Evolutionary conservation across 2,888 invertebrate species (phyloP).

Genomic region (Cantharis lateralis): DNA sequence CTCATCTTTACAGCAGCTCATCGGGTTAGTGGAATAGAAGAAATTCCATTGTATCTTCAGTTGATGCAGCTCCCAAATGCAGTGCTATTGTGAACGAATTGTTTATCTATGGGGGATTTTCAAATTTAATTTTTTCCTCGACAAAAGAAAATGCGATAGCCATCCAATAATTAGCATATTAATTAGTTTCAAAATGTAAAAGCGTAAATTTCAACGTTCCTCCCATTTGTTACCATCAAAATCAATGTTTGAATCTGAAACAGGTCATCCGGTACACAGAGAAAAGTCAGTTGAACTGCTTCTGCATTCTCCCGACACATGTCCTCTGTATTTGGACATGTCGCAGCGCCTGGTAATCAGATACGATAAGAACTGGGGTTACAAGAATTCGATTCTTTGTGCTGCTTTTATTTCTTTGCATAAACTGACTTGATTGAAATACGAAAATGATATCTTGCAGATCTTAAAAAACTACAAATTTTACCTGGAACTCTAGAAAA

Average conservation of each 20-base stretch:
- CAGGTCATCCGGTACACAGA: conserved; percentile 17
- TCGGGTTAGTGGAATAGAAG: no score
- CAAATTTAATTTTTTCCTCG: background rate
- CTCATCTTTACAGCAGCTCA: no score
- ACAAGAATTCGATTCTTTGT: conserved; percentile 28
- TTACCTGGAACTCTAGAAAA: background rate
- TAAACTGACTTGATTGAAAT: conserved; percentile 4
- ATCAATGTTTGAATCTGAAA: conserved; percentile 4
- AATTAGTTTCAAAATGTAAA: background rate
- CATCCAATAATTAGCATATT: background rate
- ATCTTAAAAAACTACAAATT: background rate
- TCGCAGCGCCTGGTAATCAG: conserved; percentile 32
- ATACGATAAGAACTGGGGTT: conserved; percentile 27
- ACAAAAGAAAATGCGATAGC: background rate
- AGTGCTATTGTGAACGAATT: no score
- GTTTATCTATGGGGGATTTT: no score
- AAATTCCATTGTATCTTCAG: no score
- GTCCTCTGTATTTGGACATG: conserved; percentile 42
- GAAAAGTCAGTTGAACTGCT: conserved; percentile 26
- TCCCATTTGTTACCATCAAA: background rate
- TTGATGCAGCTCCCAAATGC: no score
- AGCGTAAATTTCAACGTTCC: background rate
- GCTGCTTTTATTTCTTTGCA: conserved; percentile 6
- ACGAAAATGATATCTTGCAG: background rate
- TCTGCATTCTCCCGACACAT: conserved; percentile 28